Conservation (phyloP, 2,797 vertebrate genomes). For the Coracias cyanogaster region DNA sequence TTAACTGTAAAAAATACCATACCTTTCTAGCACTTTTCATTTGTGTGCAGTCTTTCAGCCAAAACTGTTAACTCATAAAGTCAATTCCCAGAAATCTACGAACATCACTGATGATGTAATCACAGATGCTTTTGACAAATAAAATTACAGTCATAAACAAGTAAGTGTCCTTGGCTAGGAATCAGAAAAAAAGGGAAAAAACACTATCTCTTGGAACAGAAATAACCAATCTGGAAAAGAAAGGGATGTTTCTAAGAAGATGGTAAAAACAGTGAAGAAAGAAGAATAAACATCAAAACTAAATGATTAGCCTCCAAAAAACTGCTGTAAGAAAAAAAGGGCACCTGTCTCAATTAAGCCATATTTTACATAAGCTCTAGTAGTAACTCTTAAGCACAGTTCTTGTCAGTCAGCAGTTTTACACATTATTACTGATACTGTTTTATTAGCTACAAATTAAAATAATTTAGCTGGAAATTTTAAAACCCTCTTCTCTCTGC, state of each 20-base stretch:
- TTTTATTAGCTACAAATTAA: neutral
- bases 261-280: neutral
- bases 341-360: neutral
- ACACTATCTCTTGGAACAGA: constrained; percentile 8
- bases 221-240: constrained; percentile 20
- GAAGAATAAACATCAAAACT: neutral
- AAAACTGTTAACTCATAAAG: constrained; percentile 10
- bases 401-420: neutral
- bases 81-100: neutral
- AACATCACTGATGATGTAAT: constrained; percentile 49
- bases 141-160: constrained; percentile 56
- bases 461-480: neutral
- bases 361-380: neutral
- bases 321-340: neutral
- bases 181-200: constrained; percentile 27
- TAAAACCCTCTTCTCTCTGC: neutral
- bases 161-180: neutral
- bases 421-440: neutral
- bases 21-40: neutral
- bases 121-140: constrained; percentile 43
- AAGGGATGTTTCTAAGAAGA: neutral
- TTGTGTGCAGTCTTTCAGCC: neutral
- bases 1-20: neutral
- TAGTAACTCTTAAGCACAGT: neutral
- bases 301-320: neutral